A percentile compares a stretch with the other conserved stretches of the same genome.
phyloP scores from a whole-genome alignment of 1,140 invertebrate species.

The Chlorops oryzae region DNA sequence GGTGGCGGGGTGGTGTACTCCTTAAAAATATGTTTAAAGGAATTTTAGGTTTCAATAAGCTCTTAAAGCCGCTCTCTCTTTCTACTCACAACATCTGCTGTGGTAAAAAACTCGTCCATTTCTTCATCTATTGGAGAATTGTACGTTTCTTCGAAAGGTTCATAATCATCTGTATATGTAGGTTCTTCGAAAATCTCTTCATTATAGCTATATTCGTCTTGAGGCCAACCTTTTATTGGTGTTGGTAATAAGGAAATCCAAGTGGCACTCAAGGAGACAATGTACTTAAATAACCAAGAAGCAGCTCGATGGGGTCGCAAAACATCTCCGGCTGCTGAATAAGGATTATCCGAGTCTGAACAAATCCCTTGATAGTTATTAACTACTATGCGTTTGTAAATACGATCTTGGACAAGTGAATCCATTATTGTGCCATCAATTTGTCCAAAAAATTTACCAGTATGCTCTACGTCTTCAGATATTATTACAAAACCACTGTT shows the following conservation, averaged over 20 bases:
- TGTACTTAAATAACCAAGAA: conserved; percentile 38
- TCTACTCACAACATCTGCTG: conserved; percentile 33
- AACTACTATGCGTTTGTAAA: conserved; percentile 79
- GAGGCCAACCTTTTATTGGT: conserved; percentile 37
- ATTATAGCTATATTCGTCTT: conserved; percentile 45
- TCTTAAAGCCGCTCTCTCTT: background rate
- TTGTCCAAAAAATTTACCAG: conserved; percentile 84
- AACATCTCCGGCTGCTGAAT: conserved; percentile 53
- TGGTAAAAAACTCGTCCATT: conserved; percentile 44
- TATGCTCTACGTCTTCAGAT: conserved; percentile 75
- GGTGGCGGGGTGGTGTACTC: conserved; percentile 40
- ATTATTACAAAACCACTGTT: conserved; percentile 92
- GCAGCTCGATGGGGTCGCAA: conserved; percentile 28
- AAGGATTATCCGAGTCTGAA: conserved; percentile 66
- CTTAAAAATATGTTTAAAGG: conserved; percentile 10
- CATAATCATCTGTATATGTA: conserved; percentile 43
- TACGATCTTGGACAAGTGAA: conserved; percentile 80
- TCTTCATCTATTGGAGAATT: conserved; percentile 36
- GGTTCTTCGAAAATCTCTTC: conserved; percentile 38
- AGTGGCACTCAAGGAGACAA: conserved; percentile 32
- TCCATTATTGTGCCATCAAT: conserved; percentile 94
- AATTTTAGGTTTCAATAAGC: background rate
- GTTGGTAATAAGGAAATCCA: conserved; percentile 39
- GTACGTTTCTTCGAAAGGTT: conserved; percentile 34
- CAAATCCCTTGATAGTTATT: conserved; percentile 86